phyloP scores from a whole-genome alignment of 2,797 vertebrate genomes.

The Rhinatrema bivittatum region DNA sequence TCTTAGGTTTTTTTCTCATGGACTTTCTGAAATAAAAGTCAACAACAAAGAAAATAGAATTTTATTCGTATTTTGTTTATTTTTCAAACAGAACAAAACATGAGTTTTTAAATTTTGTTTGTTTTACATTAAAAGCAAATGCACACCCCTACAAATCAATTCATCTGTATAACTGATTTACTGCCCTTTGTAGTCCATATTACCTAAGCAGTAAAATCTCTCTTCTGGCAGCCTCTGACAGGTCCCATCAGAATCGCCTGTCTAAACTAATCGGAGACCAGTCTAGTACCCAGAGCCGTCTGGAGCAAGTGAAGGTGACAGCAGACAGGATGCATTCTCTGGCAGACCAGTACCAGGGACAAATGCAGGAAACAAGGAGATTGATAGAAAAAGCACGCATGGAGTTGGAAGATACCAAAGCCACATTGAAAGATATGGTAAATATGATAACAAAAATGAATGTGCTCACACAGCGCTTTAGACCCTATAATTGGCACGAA shows the following conservation, averaged over 20 bases:
- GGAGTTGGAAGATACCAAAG: constrained; percentile 51
- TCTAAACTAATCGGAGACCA: constrained; percentile 49
- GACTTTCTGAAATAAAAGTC: too few species aligned
- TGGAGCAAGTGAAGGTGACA: constrained; percentile 45
- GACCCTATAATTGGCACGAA: too few species aligned
- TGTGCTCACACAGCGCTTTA: too few species aligned
- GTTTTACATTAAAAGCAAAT: neutral
- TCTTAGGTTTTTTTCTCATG: too few species aligned
- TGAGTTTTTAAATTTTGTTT: too few species aligned
- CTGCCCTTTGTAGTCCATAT: neutral
- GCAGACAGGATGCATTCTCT: constrained; percentile 28
- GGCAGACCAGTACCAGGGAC: constrained; percentile 44
- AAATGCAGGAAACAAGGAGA: constrained; percentile 40
- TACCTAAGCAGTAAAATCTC: neutral
- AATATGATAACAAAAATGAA: constrained; percentile 27
- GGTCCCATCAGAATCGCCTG: constrained; percentile 52
- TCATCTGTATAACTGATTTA: too few species aligned
- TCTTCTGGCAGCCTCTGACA: constrained; percentile 51
- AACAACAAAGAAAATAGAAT: too few species aligned
- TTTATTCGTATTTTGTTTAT: too few species aligned
- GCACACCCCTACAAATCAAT: too few species aligned
- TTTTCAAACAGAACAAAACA: too few species aligned
- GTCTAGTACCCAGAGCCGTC: constrained; percentile 29
- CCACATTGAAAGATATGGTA: constrained; percentile 49
- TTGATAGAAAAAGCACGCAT: constrained; percentile 55